phyloP scores from a whole-genome alignment of 2,113 vertebrate species.

The Cephalopterus ornatus region DNA sequence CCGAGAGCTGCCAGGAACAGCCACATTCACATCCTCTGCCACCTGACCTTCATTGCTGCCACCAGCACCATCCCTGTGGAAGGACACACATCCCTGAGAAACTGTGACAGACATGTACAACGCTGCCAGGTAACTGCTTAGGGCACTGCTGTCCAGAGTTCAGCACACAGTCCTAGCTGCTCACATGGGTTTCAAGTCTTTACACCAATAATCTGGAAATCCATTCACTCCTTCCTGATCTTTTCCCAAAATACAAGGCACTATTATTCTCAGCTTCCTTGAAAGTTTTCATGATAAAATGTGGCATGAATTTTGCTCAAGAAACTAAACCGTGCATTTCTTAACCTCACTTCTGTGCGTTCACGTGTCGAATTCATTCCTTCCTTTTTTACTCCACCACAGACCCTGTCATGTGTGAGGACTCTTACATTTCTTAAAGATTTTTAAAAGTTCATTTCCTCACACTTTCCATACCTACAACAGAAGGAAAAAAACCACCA shows the following conservation, averaged over 20 bases:
- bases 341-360: background rate
- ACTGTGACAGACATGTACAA: background rate
- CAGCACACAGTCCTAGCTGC: background rate
- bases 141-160: background rate
- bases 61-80: slow-evolving; percentile 59
- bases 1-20: background rate
- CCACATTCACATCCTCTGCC: background rate
- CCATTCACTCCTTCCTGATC: background rate
- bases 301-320: background rate
- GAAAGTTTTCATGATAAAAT: background rate
- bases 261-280: background rate
- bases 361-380: background rate
- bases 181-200: background rate
- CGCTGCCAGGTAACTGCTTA: background rate
- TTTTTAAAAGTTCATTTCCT: background rate
- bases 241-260: background rate
- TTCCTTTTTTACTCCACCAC: background rate
- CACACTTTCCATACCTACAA: background rate
- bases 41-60: slow-evolving; percentile 69
- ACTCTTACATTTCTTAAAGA: background rate
- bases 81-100: background rate
- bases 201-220: background rate
- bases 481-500: background rate
- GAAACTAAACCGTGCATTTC: background rate
- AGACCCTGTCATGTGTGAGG: fast-evolving